phyloP scores from a whole-genome alignment of 2,888 invertebrate genomes.

The Rhorus exstirpatorius region DNA sequence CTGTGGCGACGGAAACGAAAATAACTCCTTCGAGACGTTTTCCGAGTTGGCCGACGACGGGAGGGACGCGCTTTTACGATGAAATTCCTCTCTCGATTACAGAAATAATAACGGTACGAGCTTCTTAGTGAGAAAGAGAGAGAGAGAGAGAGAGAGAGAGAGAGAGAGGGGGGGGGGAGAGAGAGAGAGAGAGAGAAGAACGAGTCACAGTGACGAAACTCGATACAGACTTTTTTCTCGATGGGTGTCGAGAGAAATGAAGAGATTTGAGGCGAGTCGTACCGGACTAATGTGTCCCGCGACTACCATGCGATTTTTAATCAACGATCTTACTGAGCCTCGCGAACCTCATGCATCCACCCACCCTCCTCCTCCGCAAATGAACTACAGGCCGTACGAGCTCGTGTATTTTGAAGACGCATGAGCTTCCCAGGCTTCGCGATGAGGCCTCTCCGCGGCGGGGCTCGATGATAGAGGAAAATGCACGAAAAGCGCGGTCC shows the following conservation, averaged over 20 bases:
- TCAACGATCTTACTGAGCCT: slow-evolving; percentile 23
- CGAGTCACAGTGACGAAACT: slow-evolving; percentile 52
- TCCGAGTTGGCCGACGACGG: slow-evolving; percentile 22
- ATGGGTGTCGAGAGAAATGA: slow-evolving; percentile 42
- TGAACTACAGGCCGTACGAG: slow-evolving; percentile 13
- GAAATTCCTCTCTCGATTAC: slow-evolving; percentile 61
- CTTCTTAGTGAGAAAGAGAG: background rate
- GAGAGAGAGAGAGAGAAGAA: background rate
- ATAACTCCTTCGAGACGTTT: slow-evolving; percentile 41
- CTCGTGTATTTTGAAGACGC: slow-evolving; percentile 70
- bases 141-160: slow-evolving; percentile 5
- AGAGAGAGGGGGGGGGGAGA: background rate
- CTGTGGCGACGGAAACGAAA: slow-evolving; percentile 40
- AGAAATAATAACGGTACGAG: slow-evolving; percentile 62
- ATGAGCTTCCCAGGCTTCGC: slow-evolving; percentile 35
- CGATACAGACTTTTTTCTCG: slow-evolving; percentile 59
- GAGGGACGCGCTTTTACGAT: slow-evolving; percentile 39
- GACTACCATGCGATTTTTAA: slow-evolving; percentile 42
- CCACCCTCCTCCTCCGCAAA: slow-evolving; percentile 38
- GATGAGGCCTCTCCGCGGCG: slow-evolving; percentile 22
- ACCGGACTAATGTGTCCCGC: slow-evolving; percentile 42
- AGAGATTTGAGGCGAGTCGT: slow-evolving; percentile 23
- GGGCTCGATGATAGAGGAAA: background rate
- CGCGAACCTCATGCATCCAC: background rate
- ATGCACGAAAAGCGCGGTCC: background rate